Conservation (phyloP, 2,113 vertebrate genomes). For the Clarias gariepinus region DNA sequence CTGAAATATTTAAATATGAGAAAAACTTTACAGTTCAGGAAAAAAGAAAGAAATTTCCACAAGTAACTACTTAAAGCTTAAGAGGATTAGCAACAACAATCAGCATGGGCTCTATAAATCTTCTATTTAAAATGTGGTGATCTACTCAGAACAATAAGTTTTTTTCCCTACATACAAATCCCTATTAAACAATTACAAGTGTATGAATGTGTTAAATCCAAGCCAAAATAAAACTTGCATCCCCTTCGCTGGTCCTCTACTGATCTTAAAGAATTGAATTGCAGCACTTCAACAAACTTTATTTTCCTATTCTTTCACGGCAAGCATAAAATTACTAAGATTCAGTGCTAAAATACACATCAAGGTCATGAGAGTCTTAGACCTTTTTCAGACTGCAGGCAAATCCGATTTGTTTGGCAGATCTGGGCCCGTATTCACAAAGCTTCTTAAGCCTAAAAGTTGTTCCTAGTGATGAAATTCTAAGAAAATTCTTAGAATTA, state of each 20-base stretch:
- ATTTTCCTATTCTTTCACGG: background rate
- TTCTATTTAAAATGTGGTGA: conserved; percentile 3
- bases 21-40: background rate
- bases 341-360: background rate
- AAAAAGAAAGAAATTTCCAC: background rate
- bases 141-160: background rate
- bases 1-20: background rate
- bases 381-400: too few species aligned
- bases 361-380: background rate
- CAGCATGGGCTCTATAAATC: conserved; percentile 7
- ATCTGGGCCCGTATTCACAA: too few species aligned
- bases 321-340: background rate
- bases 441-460: too few species aligned
- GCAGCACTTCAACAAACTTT: background rate
- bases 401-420: too few species aligned
- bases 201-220: background rate
- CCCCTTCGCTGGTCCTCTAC: background rate
- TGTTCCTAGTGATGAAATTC: too few species aligned
- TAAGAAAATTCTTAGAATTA: too few species aligned
- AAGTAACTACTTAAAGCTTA: conserved; percentile 2
- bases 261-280: background rate
- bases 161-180: background rate
- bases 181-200: background rate
- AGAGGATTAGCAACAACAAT: conserved; percentile 21
- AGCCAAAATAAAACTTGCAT: background rate